phyloP scores from a whole-genome alignment of 2,888 invertebrate species.

The Drosophila barbarae region DNA sequence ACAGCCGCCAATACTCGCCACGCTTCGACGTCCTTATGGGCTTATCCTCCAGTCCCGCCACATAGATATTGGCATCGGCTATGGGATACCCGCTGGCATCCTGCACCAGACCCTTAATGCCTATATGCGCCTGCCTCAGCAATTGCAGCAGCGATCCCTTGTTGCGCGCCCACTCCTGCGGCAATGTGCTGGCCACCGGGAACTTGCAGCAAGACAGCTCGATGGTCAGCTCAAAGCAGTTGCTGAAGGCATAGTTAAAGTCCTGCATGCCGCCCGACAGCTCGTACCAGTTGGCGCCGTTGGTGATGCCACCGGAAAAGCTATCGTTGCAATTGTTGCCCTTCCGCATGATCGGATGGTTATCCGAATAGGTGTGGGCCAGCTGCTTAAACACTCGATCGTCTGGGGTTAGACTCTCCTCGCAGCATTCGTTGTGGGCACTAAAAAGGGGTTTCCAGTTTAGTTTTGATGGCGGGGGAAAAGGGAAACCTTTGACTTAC shows the following conservation, averaged over 20 bases:
- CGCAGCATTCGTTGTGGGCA: slow-evolving; percentile 84
- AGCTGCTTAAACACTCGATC: slow-evolving; percentile 89
- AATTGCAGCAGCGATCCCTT: slow-evolving; percentile 90
- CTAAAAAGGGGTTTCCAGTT: slow-evolving; percentile 45
- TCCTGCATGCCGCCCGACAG: slow-evolving; percentile 98
- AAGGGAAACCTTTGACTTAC: slow-evolving; percentile 80
- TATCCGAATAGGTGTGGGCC: slow-evolving; percentile 87
- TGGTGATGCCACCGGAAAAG: slow-evolving; percentile 91
- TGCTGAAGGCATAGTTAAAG: slow-evolving; percentile 96
- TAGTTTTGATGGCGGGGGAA: too few relatives aligned
- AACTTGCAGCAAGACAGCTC: slow-evolving; percentile 98
- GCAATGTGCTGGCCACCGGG: slow-evolving; percentile 86
- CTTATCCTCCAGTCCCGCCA: slow-evolving; percentile 88
- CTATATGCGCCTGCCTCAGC: slow-evolving; percentile 90
- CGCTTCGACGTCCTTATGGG: slow-evolving; percentile 87
- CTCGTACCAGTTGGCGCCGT: slow-evolving; percentile 96
- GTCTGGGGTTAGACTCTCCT: slow-evolving; percentile 90
- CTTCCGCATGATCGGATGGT: slow-evolving; percentile 87
- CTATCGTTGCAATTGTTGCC: slow-evolving; percentile 88
- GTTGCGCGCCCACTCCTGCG: slow-evolving; percentile 91
- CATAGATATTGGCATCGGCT: slow-evolving; percentile 86
- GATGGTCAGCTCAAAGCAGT: slow-evolving; percentile 97
- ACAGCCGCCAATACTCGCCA: slow-evolving; percentile 97
- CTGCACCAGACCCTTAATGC: slow-evolving; percentile 81
- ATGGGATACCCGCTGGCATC: slow-evolving; percentile 79